Evolutionary conservation across 2,888 invertebrate genomes (phyloP).

Genomic region (Oegoconia quadripuncta): DNA sequence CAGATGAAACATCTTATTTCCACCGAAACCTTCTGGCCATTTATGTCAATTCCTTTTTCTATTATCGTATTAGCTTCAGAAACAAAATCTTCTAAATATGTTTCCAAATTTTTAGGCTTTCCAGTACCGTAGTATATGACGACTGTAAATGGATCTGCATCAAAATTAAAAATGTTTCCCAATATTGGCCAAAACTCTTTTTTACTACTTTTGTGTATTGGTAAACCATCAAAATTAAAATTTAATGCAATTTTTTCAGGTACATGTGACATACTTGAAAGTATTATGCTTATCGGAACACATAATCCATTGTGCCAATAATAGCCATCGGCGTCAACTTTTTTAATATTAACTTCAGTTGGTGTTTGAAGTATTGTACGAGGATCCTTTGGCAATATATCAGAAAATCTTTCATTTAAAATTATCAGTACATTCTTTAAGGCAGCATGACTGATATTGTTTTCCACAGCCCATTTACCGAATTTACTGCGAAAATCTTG

Average conservation of each 20-base stretch:
- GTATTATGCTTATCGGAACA: too few species aligned
- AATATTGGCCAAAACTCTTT: conserved; percentile 13
- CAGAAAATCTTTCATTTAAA: too few species aligned
- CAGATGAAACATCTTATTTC: conserved; percentile 13
- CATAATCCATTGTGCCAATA: too few species aligned
- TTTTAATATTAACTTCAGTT: too few species aligned
- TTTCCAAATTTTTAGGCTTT: conserved; percentile 9
- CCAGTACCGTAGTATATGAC: conserved; percentile 9
- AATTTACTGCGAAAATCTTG: too few species aligned
- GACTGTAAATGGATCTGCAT: conserved; percentile 6
- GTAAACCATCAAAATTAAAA: conserved; percentile 4
- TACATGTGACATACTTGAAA: too few species aligned
- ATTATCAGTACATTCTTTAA: too few species aligned
- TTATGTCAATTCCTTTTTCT: conserved; percentile 3
- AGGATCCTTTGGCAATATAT: too few species aligned
- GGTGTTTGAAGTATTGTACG: too few species aligned
- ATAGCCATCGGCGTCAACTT: too few species aligned
- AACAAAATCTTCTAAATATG: conserved; percentile 11
- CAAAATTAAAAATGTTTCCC: conserved; percentile 7
- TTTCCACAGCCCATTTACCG: too few species aligned
- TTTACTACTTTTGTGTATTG: conserved; percentile 3
- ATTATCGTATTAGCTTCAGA: conserved; percentile 5
- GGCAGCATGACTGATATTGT: too few species aligned
- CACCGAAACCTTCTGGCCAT: background rate
- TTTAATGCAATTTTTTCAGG: background rate